Evolutionary conservation across 2,888 invertebrate species (phyloP).

Genomic region (Apocheima hispidaria): DNA sequence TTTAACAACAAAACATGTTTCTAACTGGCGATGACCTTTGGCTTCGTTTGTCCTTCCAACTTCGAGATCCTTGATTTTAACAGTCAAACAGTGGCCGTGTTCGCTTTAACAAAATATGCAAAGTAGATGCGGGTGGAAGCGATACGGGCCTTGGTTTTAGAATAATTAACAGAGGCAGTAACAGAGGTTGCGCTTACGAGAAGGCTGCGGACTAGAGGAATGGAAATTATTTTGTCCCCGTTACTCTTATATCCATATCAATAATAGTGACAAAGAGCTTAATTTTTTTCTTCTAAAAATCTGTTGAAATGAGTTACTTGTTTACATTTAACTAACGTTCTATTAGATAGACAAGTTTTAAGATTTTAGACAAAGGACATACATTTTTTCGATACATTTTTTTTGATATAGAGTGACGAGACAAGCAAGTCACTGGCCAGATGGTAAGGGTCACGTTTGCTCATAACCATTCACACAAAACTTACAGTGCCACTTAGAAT

Average conservation of each 20-base stretch:
- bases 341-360: too few species aligned
- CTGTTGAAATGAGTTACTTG: too few species aligned
- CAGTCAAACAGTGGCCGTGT: conserved; percentile 80
- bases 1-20: conserved; percentile 8
- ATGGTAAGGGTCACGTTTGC: too few species aligned
- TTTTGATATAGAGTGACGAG: too few species aligned
- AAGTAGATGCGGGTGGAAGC: conserved; percentile 78
- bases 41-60: conserved; percentile 64
- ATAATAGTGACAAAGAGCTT: not conserved
- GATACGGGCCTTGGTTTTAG: conserved; percentile 66
- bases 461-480: too few species aligned
- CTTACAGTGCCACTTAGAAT: too few species aligned
- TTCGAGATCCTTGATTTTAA: conserved; percentile 80
- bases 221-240: not conserved
- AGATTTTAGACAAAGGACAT: too few species aligned
- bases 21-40: conserved; percentile 57
- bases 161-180: conserved; percentile 32
- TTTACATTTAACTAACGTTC: too few species aligned
- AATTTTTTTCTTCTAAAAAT: too few species aligned
- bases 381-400: too few species aligned
- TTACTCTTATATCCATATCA: not conserved
- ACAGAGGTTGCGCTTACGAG: conserved; percentile 9
- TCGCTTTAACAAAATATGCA: conserved; percentile 84
- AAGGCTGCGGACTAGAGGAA: not conserved
- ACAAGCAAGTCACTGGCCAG: too few species aligned